phyloP scores from a whole-genome alignment of 2,888 invertebrate genomes.

The Dichetophora obliterata region DNA sequence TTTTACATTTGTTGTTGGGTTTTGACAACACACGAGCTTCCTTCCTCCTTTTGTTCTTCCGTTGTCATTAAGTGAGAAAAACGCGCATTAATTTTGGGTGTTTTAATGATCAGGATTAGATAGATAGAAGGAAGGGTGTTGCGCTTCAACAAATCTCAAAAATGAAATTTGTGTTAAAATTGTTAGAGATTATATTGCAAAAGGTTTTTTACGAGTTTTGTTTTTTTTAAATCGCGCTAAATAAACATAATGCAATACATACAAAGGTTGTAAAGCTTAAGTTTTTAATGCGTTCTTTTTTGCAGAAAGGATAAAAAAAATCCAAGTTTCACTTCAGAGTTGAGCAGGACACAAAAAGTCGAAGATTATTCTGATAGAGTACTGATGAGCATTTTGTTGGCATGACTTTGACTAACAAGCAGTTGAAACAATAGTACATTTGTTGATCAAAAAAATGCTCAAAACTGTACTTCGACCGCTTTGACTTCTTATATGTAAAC shows the following conservation, averaged over 20 bases:
- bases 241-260: neutral
- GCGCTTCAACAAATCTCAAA: constrained; percentile 30
- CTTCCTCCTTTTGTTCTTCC: constrained; percentile 18
- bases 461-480: too few species aligned
- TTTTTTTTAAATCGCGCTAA: neutral
- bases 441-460: too few species aligned
- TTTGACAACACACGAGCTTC: constrained; percentile 19
- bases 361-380: neutral
- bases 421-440: too few species aligned
- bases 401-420: too few species aligned
- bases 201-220: neutral
- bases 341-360: neutral
- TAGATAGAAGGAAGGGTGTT: constrained; percentile 23
- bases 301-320: neutral
- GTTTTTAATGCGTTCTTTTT: neutral
- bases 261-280: constrained; percentile 3
- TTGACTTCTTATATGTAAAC: neutral
- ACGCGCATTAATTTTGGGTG: constrained; percentile 10
- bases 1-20: neutral
- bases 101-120: constrained; percentile 19
- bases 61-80: constrained; percentile 30
- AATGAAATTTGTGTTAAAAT: neutral
- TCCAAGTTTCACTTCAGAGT: too few species aligned
- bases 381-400: too few species aligned
- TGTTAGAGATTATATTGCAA: constrained; percentile 8